Percentiles rank a stretch among this genome's conserved stretches.
phyloP scores from a whole-genome alignment of 2,888 invertebrate species.

The Temnothorax rugatulus region DNA sequence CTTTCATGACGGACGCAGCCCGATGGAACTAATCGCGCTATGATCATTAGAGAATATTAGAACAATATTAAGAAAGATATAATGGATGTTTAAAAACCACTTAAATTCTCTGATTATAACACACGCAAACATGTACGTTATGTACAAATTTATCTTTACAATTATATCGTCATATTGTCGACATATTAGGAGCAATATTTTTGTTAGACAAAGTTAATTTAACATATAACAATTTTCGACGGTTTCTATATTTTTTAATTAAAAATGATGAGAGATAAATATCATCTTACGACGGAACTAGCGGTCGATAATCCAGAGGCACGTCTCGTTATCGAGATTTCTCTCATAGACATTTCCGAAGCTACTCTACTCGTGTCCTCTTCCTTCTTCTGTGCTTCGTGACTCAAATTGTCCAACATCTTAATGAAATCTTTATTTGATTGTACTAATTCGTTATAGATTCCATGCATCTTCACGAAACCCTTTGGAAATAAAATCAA shows the following conservation, averaged over 20 bases:
- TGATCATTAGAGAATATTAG: background rate
- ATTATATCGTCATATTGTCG: too few species aligned
- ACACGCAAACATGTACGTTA: too few species aligned
- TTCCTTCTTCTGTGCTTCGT: background rate
- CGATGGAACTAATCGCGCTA: background rate
- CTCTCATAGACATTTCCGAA: background rate
- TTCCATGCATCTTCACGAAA: conserved; percentile 62
- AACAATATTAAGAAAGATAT: background rate
- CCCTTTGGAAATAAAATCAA: conserved; percentile 56
- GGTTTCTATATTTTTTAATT: background rate
- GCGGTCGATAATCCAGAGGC: conserved; percentile 45
- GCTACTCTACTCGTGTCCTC: background rate
- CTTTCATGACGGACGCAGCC: background rate
- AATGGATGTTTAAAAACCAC: background rate
- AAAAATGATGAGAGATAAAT: background rate
- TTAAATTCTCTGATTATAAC: background rate
- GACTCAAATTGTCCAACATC: conserved; percentile 47
- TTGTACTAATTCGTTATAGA: conserved; percentile 47
- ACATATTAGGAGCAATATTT: background rate
- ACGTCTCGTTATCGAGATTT: background rate
- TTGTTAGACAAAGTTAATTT: background rate
- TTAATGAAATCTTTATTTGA: conserved; percentile 52
- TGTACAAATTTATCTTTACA: too few species aligned
- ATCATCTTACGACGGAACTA: conserved; percentile 61
- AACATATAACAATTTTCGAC: too few species aligned